These are phyloP conservation scores for Halichoerus grypus DNA, from an alignment of 2,113 vertebrate species.

Conservation along the genomic window DNA sequence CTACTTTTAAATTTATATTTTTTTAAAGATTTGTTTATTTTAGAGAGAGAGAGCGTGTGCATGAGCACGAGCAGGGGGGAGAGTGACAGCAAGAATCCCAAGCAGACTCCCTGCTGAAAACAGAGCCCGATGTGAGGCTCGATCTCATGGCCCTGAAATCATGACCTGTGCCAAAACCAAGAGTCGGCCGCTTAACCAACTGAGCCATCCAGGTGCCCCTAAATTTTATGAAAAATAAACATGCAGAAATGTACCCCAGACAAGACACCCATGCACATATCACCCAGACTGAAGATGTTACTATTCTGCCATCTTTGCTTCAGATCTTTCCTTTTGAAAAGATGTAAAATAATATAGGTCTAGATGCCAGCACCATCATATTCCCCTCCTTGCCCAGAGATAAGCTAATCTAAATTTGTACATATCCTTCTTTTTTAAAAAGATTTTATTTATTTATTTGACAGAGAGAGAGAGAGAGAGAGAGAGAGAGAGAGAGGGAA, in stretches of 20 bases:
- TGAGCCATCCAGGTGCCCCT: not conserved
- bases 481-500: too few relatives aligned
- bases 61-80: too few relatives aligned
- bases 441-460: too few relatives aligned
- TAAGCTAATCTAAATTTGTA: not conserved
- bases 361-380: not conserved
- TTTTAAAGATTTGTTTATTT: not conserved
- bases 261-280: not conserved
- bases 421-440: not conserved
- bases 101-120: not conserved
- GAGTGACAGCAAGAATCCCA: not conserved
- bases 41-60: not conserved
- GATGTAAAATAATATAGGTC: not conserved
- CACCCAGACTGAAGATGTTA: not conserved
- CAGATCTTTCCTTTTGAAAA: not conserved
- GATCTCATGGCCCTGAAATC: not conserved
- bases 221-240: not conserved
- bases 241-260: not conserved
- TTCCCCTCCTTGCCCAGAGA: not conserved
- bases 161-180: not conserved
- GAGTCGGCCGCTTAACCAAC: not conserved
- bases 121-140: not conserved
- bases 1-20: not conserved
- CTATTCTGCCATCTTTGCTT: constrained; percentile 1
- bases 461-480: too few relatives aligned